phyloP scores from a whole-genome alignment of 2,888 invertebrate species.

The Andrena praecox region DNA sequence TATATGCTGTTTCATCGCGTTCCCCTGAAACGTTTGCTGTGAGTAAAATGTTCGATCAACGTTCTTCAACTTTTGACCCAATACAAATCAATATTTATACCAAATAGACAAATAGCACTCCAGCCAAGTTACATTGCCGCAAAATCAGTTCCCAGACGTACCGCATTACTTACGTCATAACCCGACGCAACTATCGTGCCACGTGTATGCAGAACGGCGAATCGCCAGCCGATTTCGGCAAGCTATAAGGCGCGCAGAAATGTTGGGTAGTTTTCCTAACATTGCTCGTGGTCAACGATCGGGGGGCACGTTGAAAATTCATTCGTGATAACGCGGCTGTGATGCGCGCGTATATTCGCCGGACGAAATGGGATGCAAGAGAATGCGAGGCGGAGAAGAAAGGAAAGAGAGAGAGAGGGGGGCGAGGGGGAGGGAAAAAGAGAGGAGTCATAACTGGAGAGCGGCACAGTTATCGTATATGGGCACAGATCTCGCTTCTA shows the following conservation, averaged over 20 bases:
- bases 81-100: too few species aligned
- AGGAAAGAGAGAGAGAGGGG: background rate
- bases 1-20: too few species aligned
- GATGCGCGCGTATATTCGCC: slow-evolving; percentile 1
- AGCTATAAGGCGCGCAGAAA: background rate
- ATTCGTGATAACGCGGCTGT: background rate
- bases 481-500: slow-evolving; percentile 76
- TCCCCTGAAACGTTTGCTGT: too few species aligned
- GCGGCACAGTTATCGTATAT: slow-evolving; percentile 78
- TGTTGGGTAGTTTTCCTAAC: background rate
- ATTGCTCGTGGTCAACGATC: background rate
- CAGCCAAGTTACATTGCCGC: background rate
- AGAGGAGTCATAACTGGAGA: slow-evolving; percentile 74
- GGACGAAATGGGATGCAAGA: slow-evolving; percentile 20
- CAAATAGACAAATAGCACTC: too few species aligned
- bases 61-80: too few species aligned
- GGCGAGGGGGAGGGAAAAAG: slow-evolving; percentile 13
- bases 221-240: background rate
- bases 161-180: too few species aligned
- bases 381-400: background rate
- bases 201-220: background rate
- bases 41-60: too few species aligned
- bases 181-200: background rate
- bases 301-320: background rate
- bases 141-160: too few species aligned